Conservation (phyloP, 2,888 invertebrate genomes). For the Lasius platythorax region DNA sequence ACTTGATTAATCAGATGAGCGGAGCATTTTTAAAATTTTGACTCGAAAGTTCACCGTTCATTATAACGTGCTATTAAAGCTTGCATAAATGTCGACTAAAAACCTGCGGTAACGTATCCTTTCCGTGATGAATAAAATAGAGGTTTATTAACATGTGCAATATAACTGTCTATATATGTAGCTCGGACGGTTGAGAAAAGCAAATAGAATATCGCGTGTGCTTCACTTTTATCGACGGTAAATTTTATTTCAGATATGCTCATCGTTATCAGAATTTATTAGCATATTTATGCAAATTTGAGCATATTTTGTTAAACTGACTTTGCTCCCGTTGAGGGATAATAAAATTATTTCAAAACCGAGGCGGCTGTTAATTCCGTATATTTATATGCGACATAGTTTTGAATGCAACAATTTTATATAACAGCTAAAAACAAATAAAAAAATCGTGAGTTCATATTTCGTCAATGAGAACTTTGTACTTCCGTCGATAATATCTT, state of each 20-base stretch:
- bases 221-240: neutral
- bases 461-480: slow-evolving; percentile 17
- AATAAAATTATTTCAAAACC: neutral
- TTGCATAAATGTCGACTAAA: slow-evolving; percentile 2
- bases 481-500: slow-evolving; percentile 39
- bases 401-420: neutral
- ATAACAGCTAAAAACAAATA: neutral
- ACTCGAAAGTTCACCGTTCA: neutral
- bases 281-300: too few species aligned
- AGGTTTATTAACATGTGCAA: slow-evolving; percentile 24
- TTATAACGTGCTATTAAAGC: neutral
- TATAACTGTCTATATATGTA: slow-evolving; percentile 22
- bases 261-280: neutral
- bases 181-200: neutral
- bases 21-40: neutral
- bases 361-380: neutral
- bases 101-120: neutral
- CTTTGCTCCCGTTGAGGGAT: neutral
- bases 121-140: slow-evolving; percentile 5
- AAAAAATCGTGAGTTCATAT: neutral
- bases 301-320: slow-evolving; percentile 10
- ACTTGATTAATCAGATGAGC: neutral
- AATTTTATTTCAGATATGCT: neutral
- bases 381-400: neutral
- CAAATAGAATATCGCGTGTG: slow-evolving; percentile 30